phyloP scores from a whole-genome alignment of 2,888 invertebrate species.

The Harpagoxenus sublaevis region DNA sequence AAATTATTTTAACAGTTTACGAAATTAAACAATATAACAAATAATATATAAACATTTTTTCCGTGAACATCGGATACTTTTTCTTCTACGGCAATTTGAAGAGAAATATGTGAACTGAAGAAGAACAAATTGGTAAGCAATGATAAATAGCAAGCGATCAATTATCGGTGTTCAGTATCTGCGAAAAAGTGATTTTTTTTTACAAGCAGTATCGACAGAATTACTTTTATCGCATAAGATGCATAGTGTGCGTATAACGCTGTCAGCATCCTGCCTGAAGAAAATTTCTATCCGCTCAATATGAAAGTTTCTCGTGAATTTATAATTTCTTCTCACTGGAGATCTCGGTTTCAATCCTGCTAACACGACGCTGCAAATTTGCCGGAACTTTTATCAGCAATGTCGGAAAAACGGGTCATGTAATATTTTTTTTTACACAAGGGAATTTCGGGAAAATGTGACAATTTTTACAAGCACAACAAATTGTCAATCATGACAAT shows the following conservation, averaged over 20 bases:
- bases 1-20: background rate
- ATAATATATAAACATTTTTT: background rate
- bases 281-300: slow-evolving; percentile 33
- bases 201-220: background rate
- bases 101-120: background rate
- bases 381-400: background rate
- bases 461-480: background rate
- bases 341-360: slow-evolving; percentile 20
- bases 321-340: slow-evolving; percentile 34
- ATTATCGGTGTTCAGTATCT: slow-evolving; percentile 19
- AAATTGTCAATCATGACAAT: background rate
- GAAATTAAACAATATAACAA: background rate
- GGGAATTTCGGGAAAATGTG: background rate
- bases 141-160: background rate
- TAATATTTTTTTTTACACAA: background rate
- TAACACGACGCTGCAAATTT: slow-evolving; percentile 34
- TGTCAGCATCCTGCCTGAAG: slow-evolving; percentile 19
- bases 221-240: slow-evolving; percentile 5
- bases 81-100: background rate
- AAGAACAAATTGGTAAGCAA: slow-evolving; percentile 20
- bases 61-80: background rate
- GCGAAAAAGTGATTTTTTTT: background rate
- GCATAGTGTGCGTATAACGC: background rate
- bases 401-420: background rate
- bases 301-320: slow-evolving; percentile 47